Conservation (phyloP, 2,797 vertebrate genomes). For the Xerus rutilus region DNA sequence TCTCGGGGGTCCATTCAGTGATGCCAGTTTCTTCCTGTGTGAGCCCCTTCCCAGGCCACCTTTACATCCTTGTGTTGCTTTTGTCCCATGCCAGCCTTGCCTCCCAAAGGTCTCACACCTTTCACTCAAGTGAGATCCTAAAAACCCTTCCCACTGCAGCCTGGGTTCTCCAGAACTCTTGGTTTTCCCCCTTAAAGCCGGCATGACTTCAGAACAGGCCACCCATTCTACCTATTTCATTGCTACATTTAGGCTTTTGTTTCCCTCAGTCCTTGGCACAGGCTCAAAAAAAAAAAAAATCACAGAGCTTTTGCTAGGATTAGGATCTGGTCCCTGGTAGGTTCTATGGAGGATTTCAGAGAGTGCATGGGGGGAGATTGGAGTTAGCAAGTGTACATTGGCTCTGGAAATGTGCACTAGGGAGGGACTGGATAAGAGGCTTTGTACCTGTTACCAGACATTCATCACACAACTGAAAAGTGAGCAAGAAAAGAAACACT, state of each 20-base stretch:
- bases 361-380: rapidly evolving
- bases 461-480: background rate
- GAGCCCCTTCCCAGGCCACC: background rate
- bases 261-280: background rate
- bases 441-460: background rate
- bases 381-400: background rate
- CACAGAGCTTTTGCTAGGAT: background rate
- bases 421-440: background rate
- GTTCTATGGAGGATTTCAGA: background rate
- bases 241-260: background rate
- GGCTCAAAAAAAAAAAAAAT: background rate
- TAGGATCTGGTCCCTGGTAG: background rate
- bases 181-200: background rate
- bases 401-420: background rate
- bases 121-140: background rate
- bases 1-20: background rate
- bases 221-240: background rate
- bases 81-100: background rate
- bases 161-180: background rate
- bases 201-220: background rate
- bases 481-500: background rate
- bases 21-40: background rate
- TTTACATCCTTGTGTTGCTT: background rate
- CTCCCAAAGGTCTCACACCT: background rate
- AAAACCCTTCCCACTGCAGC: background rate